Evolutionary conservation across 2,888 invertebrate species (phyloP), one percentile per base, ranked within the genome.

Genomic region (Liopterus haemorrhoidalis): DNA sequence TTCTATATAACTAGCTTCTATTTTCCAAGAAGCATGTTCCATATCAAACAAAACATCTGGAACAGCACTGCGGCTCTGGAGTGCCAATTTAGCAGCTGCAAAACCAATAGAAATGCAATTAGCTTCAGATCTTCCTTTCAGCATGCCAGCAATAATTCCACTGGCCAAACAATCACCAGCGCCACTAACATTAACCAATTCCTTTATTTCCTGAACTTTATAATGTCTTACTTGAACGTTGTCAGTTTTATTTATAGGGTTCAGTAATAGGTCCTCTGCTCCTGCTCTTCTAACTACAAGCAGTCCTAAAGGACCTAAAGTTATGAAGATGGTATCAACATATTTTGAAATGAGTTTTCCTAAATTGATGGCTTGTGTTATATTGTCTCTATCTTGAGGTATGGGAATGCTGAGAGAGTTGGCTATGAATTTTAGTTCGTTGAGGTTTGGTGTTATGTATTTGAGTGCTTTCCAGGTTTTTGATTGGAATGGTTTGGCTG

Each of bases 161-260:
- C 81, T 78, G 2, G 77, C 73, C 57, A 82, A 79, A 62, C 85
- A 85, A 59, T 89, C 89, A 2, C 88, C 88, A 14, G 87, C 86
- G 3, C 88, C 89, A n/a, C 85, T 86, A 0, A 86, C 86, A 69
- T 80, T 87, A 38, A 77, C 72, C 9, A 86, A 64, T 38, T 70
- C 57, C 44, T 62, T 45, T 25, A 74, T 48, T 46, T 59, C 55
- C 52, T 66, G 49, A 3, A 66, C 66, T 38, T 69, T 65, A 60
- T 78, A 79, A 53, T 68, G 64, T 21, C 69, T 58, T 4, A 59
- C 55, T 49, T 59, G 52, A 15, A 60, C 37, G 3, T 50, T 30
- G 9, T 18, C 28, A 27, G 12, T 24, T 22, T 25, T 40, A 5
- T 30, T 49, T 38, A 44, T 19, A 15, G 43, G 47, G 4, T 46